Evolutionary conservation across 1,140 invertebrate species (phyloP).

Genomic region (Lepidostoma basale): DNA sequence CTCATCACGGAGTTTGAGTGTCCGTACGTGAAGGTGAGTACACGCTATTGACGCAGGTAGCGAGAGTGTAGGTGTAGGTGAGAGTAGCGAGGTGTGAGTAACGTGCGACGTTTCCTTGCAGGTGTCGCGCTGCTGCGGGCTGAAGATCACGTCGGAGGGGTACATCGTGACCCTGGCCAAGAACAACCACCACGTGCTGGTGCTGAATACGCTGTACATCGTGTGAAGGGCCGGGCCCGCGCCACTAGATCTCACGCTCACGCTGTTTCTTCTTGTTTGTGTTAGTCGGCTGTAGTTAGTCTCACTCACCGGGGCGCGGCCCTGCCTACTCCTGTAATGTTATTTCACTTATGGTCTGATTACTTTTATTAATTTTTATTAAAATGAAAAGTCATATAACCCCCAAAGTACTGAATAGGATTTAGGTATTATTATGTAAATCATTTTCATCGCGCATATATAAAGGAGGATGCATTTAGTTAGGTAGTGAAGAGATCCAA

Average conservation of each 20-base stretch:
- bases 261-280: slow-evolving; percentile 55
- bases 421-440: slow-evolving; percentile 49
- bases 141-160: slow-evolving; percentile 95
- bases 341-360: slow-evolving; percentile 46
- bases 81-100: not conserved
- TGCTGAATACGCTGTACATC: slow-evolving; percentile 94
- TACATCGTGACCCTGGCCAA: slow-evolving; percentile 96
- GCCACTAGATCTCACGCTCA: slow-evolving; percentile 58
- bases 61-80: not conserved
- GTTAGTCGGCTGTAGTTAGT: slow-evolving; percentile 43
- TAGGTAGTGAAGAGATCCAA: slow-evolving; percentile 60
- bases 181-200: slow-evolving; percentile 97
- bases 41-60: no score
- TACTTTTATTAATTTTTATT: slow-evolving; percentile 44
- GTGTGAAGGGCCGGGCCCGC: slow-evolving; percentile 67
- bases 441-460: slow-evolving; percentile 38
- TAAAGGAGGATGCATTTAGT: slow-evolving; percentile 60
- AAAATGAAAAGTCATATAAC: slow-evolving; percentile 45
- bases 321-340: slow-evolving; percentile 40
- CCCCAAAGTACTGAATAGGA: slow-evolving; percentile 59
- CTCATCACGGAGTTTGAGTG: slow-evolving; percentile 94
- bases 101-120: slow-evolving; percentile 51
- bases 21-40: slow-evolving; percentile 88
- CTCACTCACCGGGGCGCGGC: slow-evolving; percentile 36
- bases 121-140: slow-evolving; percentile 95